These are phyloP conservation scores for Drosophila ustulata DNA, from an alignment of 2,888 invertebrate genomes.

Conservation along the genomic window DNA sequence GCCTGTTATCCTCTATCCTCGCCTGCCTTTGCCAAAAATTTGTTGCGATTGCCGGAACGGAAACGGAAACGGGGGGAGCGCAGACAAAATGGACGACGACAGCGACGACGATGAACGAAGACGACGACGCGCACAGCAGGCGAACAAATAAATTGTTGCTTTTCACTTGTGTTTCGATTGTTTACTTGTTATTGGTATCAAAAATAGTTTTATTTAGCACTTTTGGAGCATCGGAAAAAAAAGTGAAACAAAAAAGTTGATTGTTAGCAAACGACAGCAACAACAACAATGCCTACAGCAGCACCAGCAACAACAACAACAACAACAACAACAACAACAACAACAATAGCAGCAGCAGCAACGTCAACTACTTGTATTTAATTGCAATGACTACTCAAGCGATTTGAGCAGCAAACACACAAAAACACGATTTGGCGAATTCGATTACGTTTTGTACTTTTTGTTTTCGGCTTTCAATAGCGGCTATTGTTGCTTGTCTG, in stretches of 20 bases:
- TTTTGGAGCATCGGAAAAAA: conserved; percentile 30
- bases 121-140: conserved; percentile 27
- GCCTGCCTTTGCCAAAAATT: conserved; percentile 58
- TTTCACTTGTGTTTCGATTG: conserved; percentile 22
- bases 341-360: conserved; percentile 1
- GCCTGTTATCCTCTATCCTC: neutral
- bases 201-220: conserved; percentile 50
- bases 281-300: conserved; percentile 12
- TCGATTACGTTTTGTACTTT: conserved; percentile 10
- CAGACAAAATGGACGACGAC: conserved; percentile 51
- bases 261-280: conserved; percentile 43
- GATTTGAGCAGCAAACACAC: conserved; percentile 4
- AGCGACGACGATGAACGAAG: conserved; percentile 19
- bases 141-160: conserved; percentile 21
- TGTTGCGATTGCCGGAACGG: conserved; percentile 65
- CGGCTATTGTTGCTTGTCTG: conserved; percentile 15
- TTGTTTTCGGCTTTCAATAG: neutral
- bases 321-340: conserved; percentile 22
- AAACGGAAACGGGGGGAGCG: conserved; percentile 37
- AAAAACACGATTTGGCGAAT: conserved; percentile 15
- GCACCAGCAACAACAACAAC: conserved; percentile 25
- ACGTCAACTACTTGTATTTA: conserved; percentile 33
- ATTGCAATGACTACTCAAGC: conserved; percentile 42
- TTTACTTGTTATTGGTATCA: conserved; percentile 16
- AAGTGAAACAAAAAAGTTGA: conserved; percentile 33